phyloP scores from a whole-genome alignment of 2,797 vertebrate species.

The Pseudomugil gertrudae region DNA sequence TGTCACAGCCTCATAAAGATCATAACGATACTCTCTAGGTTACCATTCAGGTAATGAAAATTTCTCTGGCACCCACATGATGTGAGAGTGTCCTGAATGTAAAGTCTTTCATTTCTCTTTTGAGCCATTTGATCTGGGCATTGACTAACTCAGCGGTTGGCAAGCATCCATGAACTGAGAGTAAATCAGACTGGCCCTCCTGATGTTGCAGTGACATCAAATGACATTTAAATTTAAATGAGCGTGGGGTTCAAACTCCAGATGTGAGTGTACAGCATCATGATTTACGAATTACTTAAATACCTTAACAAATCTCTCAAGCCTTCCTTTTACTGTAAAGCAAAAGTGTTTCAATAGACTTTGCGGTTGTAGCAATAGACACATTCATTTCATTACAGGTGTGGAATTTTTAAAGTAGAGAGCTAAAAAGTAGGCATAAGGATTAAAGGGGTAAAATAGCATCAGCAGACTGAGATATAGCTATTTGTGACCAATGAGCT shows the following conservation, averaged over 20 bases:
- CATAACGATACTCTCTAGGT: conserved; percentile 37
- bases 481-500: background rate
- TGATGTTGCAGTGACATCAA: conserved; percentile 37
- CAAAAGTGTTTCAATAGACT: background rate
- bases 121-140: conserved; percentile 36
- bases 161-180: conserved; percentile 43
- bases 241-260: conserved; percentile 19
- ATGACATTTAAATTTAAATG: conserved; percentile 52
- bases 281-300: background rate
- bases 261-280: conserved; percentile 18
- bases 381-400: background rate
- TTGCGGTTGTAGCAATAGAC: no score
- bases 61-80: conserved; percentile 53
- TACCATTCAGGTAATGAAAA: conserved; percentile 69
- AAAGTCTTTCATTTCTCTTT: conserved; percentile 45
- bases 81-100: conserved; percentile 58
- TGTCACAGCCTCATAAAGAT: conserved; percentile 55
- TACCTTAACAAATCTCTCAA: background rate
- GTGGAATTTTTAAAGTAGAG: background rate
- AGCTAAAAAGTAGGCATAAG: background rate
- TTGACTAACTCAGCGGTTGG: conserved; percentile 37
- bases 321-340: background rate
- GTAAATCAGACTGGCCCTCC: conserved; percentile 43
- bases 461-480: no score
- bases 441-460: no score